Base-by-base conservation (phyloP, 1,140 invertebrate genomes). In the Nylanderia fulva region DNA sequence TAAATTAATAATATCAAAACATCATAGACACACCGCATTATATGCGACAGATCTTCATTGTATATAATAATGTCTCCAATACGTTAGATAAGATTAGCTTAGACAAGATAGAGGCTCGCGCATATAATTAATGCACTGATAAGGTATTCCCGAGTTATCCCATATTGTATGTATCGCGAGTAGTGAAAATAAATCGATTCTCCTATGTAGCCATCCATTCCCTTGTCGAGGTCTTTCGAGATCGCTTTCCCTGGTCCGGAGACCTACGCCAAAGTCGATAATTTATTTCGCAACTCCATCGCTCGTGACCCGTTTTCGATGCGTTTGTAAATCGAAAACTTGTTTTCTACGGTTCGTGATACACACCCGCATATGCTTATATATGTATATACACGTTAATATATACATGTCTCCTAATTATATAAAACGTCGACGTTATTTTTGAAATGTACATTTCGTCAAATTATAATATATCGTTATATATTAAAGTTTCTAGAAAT, bases 211-310 rank as follows among this genome's bases (percentile, higher is more conserved):
- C 48, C 9, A 68, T 79, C 15, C 24, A 80, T 71, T 80, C 56
- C 11, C 66, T 56, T 56, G 48, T 71, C 58, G 68, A 88, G 77
- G 60, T 58, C 36, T 56, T 61, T 72, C 66, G 68, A 56, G 64
- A 88, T 85, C 74, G 72, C n/a, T 80, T 68, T 60, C 9, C 39
- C 80, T 24, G 45, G 33, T n/a, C 36, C 13, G 24, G 48, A 15
- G 29, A 42, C 21, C 21, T 69, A n/a, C 15, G 60, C 11, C n/a
- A 36, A 63, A 27, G 66, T 52, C 83, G 86, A 82, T 88, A 88
- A 88, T 88, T 76, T 76, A 88, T 88, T 88, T 82, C 56, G 54
- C 74, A 85, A 88, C 61, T 88, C 80, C 29, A 48, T 36, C 24
- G 36, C 27, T 6, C 21, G 69, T 56, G 60, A 58, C 69, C 29